These are phyloP conservation scores for Hippoglossus hippoglossus DNA, from an alignment of 2,797 vertebrate genomes.

Conservation along the genomic window DNA sequence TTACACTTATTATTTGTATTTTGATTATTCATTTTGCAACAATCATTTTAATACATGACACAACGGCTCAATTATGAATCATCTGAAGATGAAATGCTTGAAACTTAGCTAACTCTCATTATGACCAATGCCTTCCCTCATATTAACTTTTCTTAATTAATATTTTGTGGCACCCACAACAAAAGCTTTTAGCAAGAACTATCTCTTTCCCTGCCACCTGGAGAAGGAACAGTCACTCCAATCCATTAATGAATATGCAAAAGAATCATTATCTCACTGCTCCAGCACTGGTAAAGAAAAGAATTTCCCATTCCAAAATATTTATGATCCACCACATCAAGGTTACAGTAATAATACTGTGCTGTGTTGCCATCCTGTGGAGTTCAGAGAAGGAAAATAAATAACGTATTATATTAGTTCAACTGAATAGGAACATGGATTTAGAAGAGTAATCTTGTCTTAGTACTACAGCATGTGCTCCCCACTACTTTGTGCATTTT, in stretches of 20 bases:
- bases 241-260: slow-evolving; percentile 57
- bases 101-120: slow-evolving; percentile 10
- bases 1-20: background rate
- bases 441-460: slow-evolving; percentile 6
- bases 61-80: background rate
- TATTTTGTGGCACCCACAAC: background rate
- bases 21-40: too few species aligned
- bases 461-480: background rate
- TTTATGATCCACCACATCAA: slow-evolving; percentile 43
- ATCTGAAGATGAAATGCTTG: background rate
- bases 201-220: slow-evolving; percentile 46
- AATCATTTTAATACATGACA: background rate
- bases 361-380: slow-evolving; percentile 74
- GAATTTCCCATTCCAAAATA: slow-evolving; percentile 25
- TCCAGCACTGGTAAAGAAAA: slow-evolving; percentile 38
- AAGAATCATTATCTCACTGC: slow-evolving; percentile 45
- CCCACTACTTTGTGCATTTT: background rate
- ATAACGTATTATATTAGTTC: slow-evolving; percentile 29
- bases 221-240: slow-evolving; percentile 32
- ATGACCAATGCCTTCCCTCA: slow-evolving; percentile 1
- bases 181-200: slow-evolving; percentile 20
- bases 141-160: slow-evolving; percentile 11
- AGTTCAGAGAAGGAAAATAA: slow-evolving; percentile 58
- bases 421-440: slow-evolving; percentile 16
- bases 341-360: slow-evolving; percentile 61